These are phyloP conservation scores for Syritta pipiens DNA, from an alignment of 2,888 invertebrate genomes.

Conservation along the genomic window DNA sequence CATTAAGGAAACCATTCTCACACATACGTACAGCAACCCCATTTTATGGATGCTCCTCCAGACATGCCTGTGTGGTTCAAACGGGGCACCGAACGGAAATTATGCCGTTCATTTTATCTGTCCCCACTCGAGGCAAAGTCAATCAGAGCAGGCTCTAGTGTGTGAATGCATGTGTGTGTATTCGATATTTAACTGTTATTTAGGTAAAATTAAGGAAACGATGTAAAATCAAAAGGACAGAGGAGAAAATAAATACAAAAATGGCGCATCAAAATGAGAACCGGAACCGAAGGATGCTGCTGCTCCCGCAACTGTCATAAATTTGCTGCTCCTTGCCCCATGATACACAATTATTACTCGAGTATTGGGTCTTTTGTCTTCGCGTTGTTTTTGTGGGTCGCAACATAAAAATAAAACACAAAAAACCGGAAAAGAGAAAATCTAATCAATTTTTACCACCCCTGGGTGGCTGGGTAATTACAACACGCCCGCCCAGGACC, in stretches of 20 bases:
- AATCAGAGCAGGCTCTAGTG: slow-evolving; percentile 13
- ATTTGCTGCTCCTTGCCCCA: no score
- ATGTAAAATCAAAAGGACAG: slow-evolving; percentile 29
- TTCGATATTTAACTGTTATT: slow-evolving; percentile 40
- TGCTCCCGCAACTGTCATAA: slow-evolving; percentile 38
- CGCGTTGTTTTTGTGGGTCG: neutral
- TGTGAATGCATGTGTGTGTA: neutral
- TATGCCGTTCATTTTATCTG: slow-evolving; percentile 56
- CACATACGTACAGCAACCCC: slow-evolving; percentile 36
- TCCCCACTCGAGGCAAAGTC: slow-evolving; percentile 34
- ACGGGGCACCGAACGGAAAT: slow-evolving; percentile 43
- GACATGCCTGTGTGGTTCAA: neutral
- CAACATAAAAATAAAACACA: neutral
- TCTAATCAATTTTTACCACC: slow-evolving; percentile 18
- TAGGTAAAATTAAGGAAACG: slow-evolving; percentile 52
- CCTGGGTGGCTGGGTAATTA: neutral
- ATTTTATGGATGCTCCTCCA: slow-evolving; percentile 15
- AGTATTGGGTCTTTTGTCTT: neutral
- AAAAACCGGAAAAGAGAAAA: neutral
- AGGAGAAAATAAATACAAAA: slow-evolving; percentile 11
- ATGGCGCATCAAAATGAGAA: slow-evolving; percentile 41
- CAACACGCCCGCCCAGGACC: neutral
- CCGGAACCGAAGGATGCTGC: slow-evolving; percentile 31
- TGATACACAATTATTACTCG: no score
- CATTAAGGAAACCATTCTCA: slow-evolving; percentile 52